Conservation (phyloP, 2,888 invertebrate genomes). For the Laspeyria flexula region DNA sequence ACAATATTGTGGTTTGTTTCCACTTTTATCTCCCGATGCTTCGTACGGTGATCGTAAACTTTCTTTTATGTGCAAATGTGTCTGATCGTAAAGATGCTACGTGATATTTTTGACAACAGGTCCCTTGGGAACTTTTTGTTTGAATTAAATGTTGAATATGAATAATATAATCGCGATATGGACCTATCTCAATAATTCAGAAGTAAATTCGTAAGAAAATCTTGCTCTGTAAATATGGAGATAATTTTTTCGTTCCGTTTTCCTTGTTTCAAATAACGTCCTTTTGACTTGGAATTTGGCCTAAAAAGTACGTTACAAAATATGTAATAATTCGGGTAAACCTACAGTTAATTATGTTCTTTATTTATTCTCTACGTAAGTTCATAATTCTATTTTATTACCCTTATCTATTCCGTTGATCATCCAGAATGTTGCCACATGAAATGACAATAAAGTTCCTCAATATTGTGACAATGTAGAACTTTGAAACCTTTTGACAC, state of each 20-base stretch:
- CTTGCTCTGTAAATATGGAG: background rate
- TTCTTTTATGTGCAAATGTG: constrained; percentile 79
- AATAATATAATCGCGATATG: constrained; percentile 28
- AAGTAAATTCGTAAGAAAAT: constrained; percentile 12
- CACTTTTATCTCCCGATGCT: constrained; percentile 54
- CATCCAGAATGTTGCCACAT: background rate
- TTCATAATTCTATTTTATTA: too few species aligned
- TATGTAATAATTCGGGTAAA: background rate
- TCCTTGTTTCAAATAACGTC: constrained; percentile 1
- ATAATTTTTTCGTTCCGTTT: constrained; percentile 8
- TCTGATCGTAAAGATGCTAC: constrained; percentile 73
- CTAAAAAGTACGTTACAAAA: constrained; percentile 3
- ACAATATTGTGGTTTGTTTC: constrained; percentile 64
- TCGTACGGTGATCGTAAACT: constrained; percentile 64
- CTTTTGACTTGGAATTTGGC: background rate
- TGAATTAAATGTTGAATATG: constrained; percentile 56
- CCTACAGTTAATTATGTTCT: background rate
- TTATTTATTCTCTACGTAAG: background rate
- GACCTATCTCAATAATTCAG: constrained; percentile 15
- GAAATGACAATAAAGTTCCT: background rate
- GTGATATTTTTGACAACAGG: constrained; percentile 78
- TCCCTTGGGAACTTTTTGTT: constrained; percentile 44
- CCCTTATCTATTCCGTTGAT: too few species aligned
- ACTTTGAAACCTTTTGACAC: background rate
- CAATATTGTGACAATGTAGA: background rate